Evolutionary conservation across 2,113 vertebrate species (phyloP).

Genomic region (Scalopus aquaticus): DNA sequence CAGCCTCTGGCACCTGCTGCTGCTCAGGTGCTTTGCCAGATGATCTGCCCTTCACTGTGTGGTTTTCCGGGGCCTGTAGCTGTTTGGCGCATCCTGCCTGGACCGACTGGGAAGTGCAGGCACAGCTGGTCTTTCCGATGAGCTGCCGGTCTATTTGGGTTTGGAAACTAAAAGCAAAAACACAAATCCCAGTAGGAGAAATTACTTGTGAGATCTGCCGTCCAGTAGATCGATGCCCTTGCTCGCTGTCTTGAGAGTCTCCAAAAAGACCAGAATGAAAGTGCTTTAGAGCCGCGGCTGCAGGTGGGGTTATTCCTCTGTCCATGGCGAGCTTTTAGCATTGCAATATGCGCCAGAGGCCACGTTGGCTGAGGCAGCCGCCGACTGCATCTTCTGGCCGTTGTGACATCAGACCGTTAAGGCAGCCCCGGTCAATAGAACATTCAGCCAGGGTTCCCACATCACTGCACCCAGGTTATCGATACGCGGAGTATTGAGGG

Average conservation of each 20-base stretch:
- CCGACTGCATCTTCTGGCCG: background rate
- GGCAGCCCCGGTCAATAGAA: background rate
- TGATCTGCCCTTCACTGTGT: background rate
- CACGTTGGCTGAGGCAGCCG: rapidly evolving
- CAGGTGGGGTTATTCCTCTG: slow-evolving; percentile 1
- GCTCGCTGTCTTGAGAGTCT: background rate
- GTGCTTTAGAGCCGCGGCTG: background rate
- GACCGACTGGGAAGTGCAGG: background rate
- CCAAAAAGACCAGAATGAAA: slow-evolving; percentile 25
- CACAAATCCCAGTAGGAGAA: background rate
- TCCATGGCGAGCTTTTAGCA: slow-evolving; percentile 39
- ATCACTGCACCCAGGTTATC: background rate
- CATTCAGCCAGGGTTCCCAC: background rate
- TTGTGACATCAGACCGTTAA: background rate
- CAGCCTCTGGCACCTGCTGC: background rate
- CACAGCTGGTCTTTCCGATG: background rate
- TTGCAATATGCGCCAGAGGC: background rate
- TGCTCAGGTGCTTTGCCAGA: background rate
- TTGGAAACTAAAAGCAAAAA: background rate
- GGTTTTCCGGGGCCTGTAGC: background rate
- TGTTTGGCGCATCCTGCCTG: background rate
- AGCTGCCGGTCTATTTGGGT: background rate
- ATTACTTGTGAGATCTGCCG: background rate
- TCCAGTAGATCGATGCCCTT: background rate
- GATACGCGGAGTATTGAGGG: background rate